These are phyloP conservation scores for Tachina grossa DNA, from an alignment of 2,888 invertebrate genomes.

Conservation along the genomic window DNA sequence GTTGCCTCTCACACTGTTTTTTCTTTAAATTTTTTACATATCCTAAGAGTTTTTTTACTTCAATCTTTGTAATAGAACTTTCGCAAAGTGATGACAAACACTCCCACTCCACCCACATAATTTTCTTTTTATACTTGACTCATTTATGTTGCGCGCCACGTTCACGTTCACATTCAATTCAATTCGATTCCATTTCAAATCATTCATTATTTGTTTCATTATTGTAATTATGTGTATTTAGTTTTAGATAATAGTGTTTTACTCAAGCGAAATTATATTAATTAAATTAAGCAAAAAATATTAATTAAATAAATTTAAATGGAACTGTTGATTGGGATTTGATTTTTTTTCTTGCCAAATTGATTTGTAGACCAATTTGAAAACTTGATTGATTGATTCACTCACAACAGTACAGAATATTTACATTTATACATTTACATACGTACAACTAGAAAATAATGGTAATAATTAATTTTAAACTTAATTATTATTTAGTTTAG, in stretches of 20 bases:
- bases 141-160: neutral
- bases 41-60: neutral
- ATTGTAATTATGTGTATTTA: slow-evolving; percentile 77
- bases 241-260: slow-evolving; percentile 75
- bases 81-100: slow-evolving; percentile 9
- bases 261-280: slow-evolving; percentile 12
- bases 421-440: slow-evolving; percentile 32
- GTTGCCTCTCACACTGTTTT: slow-evolving; percentile 24
- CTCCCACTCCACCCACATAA: neutral
- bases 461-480: slow-evolving; percentile 45
- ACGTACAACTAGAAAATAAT: slow-evolving; percentile 22
- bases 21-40: slow-evolving; percentile 20
- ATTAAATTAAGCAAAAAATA: slow-evolving; percentile 5
- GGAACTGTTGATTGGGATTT: slow-evolving; percentile 24
- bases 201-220: slow-evolving; percentile 73
- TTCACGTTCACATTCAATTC: slow-evolving; percentile 51
- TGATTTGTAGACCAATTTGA: slow-evolving; percentile 56
- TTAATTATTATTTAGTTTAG: slow-evolving; percentile 60
- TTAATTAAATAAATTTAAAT: slow-evolving; percentile 23
- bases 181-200: slow-evolving; percentile 70
- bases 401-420: slow-evolving; percentile 32
- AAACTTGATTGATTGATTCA: slow-evolving; percentile 34
- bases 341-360: slow-evolving; percentile 42
- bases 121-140: slow-evolving; percentile 23
- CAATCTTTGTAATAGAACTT: slow-evolving; percentile 21